Evolutionary conservation across 2,113 vertebrate species (phyloP).

Genomic region (Gambusia affinis): DNA sequence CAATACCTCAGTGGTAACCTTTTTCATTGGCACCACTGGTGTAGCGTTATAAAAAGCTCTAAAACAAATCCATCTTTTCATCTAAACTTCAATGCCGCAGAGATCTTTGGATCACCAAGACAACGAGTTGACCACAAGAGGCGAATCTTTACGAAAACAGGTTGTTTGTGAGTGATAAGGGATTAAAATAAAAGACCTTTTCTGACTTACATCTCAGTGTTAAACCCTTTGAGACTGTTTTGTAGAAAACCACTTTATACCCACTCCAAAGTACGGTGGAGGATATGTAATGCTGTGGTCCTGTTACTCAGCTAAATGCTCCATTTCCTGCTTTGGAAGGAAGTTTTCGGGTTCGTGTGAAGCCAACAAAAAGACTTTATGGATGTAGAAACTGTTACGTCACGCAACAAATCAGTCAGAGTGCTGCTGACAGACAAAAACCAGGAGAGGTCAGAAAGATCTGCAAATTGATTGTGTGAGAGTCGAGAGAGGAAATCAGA

Average conservation of each 20-base stretch:
- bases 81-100: neutral
- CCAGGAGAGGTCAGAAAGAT: neutral
- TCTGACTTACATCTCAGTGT: neutral
- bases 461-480: slow-evolving; percentile 9
- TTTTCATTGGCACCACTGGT: neutral
- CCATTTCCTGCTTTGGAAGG: neutral
- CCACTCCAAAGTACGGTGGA: too few species aligned
- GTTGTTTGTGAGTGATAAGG: neutral
- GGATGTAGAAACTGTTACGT: neutral
- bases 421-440: slow-evolving; percentile 6
- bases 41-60: neutral
- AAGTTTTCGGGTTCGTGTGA: neutral
- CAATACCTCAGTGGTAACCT: neutral
- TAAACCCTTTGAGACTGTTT: neutral
- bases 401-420: neutral
- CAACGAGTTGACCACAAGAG: too few species aligned
- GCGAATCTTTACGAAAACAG: neutral
- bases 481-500: slow-evolving; percentile 4
- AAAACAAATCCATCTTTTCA: neutral
- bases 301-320: too few species aligned
- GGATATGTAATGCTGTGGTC: too few species aligned
- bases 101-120: neutral
- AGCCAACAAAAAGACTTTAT: neutral
- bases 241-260: too few species aligned
- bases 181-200: neutral